Percentiles rank a stretch among this genome's conserved stretches.
These are phyloP conservation scores for Hypocryptadius cinnamomeus DNA, from an alignment of 2,113 vertebrate species.

Conservation along the genomic window DNA sequence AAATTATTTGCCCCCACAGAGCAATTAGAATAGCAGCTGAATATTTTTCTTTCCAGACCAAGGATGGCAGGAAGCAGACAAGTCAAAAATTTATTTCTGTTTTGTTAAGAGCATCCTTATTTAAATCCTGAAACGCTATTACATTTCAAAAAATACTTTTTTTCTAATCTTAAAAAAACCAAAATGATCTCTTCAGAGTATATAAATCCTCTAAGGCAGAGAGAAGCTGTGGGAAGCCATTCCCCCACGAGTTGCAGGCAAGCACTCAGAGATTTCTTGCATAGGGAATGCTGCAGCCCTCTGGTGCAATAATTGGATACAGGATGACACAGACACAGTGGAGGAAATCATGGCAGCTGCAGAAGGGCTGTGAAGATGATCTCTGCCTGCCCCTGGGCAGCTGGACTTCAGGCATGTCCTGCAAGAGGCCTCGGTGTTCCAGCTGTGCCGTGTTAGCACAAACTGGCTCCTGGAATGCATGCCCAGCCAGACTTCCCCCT, in stretches of 20 bases:
- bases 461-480: background rate
- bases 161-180: background rate
- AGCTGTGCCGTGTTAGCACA: background rate
- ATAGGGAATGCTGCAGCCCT: background rate
- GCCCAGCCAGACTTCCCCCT: background rate
- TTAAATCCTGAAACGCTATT: slow-evolving; percentile 3
- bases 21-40: slow-evolving; percentile 4
- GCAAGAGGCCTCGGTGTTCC: background rate
- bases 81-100: slow-evolving; percentile 1
- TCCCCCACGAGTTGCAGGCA: background rate
- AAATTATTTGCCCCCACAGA: slow-evolving; percentile 14
- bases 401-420: background rate
- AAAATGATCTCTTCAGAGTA: background rate
- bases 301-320: slow-evolving; percentile 19
- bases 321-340: background rate
- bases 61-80: background rate
- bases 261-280: background rate
- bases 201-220: background rate
- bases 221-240: background rate
- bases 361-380: slow-evolving; percentile 24
- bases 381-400: slow-evolving; percentile 6
- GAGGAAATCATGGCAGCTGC: slow-evolving; percentile 28
- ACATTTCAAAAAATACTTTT: background rate
- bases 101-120: background rate
- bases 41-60: background rate